Evolutionary conservation across 2,113 vertebrate species (phyloP).

Genomic region (Percina caprodes): DNA sequence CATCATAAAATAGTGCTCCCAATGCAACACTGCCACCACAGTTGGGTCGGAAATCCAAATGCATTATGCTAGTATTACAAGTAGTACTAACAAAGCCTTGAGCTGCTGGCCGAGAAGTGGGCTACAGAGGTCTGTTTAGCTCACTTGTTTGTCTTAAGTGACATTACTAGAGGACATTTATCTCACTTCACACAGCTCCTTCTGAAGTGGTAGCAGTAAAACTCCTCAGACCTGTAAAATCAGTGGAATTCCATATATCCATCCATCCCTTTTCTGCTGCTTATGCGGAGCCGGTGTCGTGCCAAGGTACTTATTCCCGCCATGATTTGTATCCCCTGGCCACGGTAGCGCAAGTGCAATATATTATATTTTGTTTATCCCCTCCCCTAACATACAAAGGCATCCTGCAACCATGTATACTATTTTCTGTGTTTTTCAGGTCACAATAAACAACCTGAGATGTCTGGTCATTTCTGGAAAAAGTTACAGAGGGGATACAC

Average conservation of each 20-base stretch:
- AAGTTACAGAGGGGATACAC: too few species aligned
- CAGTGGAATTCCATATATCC: neutral
- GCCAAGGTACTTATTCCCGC: too few species aligned
- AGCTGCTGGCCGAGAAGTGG: neutral
- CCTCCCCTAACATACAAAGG: too few species aligned
- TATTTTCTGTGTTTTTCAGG: too few species aligned
- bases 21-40: neutral
- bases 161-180: neutral
- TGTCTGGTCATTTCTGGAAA: too few species aligned
- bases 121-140: neutral
- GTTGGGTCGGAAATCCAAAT: neutral
- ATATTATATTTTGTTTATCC: too few species aligned
- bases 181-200: neutral
- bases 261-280: neutral
- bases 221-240: too few species aligned
- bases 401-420: too few species aligned
- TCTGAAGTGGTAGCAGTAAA: neutral
- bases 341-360: too few species aligned
- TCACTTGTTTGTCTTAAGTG: neutral
- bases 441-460: too few species aligned
- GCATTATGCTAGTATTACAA: neutral
- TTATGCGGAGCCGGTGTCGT: too few species aligned
- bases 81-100: neutral
- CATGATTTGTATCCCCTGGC: too few species aligned
- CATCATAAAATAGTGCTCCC: neutral